These are phyloP conservation scores for Drosophila maculinotata DNA, from an alignment of 2,888 invertebrate genomes.

Conservation along the genomic window DNA sequence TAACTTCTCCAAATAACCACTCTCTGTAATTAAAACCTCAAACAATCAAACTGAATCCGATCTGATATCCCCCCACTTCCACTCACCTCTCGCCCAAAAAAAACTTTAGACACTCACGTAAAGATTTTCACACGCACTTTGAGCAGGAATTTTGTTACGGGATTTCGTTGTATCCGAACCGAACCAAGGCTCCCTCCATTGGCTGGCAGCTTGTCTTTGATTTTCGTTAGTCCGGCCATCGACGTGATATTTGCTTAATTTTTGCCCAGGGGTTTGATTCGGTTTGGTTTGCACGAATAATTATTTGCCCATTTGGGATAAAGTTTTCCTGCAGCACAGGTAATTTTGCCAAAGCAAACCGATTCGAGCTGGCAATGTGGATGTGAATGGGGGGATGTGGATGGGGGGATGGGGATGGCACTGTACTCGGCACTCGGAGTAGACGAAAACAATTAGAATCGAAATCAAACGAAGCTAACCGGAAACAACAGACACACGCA, in stretches of 20 bases:
- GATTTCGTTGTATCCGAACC: constrained; percentile 33
- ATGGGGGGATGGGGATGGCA: constrained; percentile 15
- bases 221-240: constrained; percentile 42
- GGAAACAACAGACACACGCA: constrained; percentile 55
- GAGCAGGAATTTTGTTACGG: constrained; percentile 57
- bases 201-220: constrained; percentile 44
- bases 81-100: background rate
- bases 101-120: constrained; percentile 60
- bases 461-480: constrained; percentile 73
- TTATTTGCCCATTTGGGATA: constrained; percentile 76
- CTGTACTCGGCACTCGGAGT: constrained; percentile 27
- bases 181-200: constrained; percentile 24
- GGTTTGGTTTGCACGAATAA: constrained; percentile 66
- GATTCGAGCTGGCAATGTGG: constrained; percentile 23
- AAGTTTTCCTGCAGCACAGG: constrained; percentile 62
- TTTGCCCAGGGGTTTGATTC: constrained; percentile 42
- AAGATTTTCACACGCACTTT: constrained; percentile 68
- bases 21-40: constrained; percentile 73
- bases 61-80: constrained; percentile 18
- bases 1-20: constrained; percentile 57
- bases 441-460: constrained; percentile 76
- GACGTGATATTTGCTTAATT: constrained; percentile 79
- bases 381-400: too few species aligned
- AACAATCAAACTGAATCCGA: constrained; percentile 56
- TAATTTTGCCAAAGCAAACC: constrained; percentile 52